phyloP scores from a whole-genome alignment of 2,888 invertebrate genomes.

The Globia sparganii region DNA sequence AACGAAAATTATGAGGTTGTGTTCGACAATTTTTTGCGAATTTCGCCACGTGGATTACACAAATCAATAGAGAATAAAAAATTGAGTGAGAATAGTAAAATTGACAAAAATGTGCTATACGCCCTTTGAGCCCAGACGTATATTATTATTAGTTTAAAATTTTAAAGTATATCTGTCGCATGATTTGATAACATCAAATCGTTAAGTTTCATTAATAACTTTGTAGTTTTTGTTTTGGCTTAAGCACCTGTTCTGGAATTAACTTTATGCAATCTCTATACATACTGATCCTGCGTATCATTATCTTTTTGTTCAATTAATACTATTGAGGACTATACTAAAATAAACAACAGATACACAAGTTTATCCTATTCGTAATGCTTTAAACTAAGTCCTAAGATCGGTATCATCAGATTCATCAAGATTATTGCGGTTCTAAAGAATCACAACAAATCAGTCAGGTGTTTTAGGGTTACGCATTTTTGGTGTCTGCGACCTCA shows the following conservation, averaged over 20 bases:
- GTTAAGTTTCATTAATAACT: neutral
- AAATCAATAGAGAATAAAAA: no score
- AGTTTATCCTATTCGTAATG: no score
- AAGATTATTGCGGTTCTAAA: neutral
- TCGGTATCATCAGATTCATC: neutral
- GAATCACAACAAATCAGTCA: constrained; percentile 23
- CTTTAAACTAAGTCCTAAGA: neutral
- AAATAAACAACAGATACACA: no score
- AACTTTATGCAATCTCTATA: neutral
- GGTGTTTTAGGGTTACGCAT: constrained; percentile 57
- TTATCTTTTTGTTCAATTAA: neutral
- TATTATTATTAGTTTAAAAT: no score
- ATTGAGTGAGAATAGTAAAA: no score
- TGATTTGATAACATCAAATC: no score
- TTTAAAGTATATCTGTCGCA: no score
- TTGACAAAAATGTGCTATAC: no score
- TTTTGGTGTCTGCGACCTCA: constrained; percentile 56
- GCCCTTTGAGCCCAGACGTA: no score
- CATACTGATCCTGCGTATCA: neutral
- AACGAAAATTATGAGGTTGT: no score
- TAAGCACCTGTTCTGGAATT: neutral
- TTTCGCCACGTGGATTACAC: no score
- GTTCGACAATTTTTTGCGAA: no score
- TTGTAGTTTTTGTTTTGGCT: neutral
- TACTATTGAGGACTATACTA: neutral